Evolutionary conservation across 1,140 invertebrate species (phyloP).

Genomic region (Cepaea nemoralis): DNA sequence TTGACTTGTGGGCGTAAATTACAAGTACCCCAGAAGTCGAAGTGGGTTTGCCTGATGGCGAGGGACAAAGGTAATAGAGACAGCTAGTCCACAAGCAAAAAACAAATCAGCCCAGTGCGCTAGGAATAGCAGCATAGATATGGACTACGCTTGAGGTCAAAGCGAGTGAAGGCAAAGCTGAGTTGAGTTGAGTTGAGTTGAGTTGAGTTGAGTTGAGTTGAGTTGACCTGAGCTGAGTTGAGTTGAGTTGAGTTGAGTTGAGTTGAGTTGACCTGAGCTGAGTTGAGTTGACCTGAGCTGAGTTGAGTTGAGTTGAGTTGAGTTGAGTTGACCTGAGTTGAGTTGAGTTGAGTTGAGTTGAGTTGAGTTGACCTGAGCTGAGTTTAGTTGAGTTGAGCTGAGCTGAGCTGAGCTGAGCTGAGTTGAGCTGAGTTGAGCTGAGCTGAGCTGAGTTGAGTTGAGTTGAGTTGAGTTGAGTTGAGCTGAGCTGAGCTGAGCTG

Average conservation of each 20-base stretch:
- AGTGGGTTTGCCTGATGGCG: no score
- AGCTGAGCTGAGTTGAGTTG: background rate
- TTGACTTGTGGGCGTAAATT: no score
- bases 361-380: background rate
- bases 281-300: background rate
- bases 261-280: background rate
- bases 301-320: constrained; percentile 4
- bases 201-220: background rate
- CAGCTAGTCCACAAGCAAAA: no score
- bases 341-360: background rate
- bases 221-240: background rate
- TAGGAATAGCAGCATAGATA: no score
- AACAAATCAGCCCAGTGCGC: no score
- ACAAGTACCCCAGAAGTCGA: no score
- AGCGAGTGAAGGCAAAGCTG: no score
- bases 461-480: background rate
- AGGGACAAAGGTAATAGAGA: no score
- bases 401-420: background rate
- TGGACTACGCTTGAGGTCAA: no score
- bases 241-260: background rate
- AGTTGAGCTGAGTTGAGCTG: constrained; percentile 13
- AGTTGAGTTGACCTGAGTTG: background rate
- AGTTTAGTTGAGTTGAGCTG: no score
- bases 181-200: background rate
- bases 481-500: background rate